Evolutionary conservation across 1,140 invertebrate genomes (phyloP), one percentile per base, ranked within the genome.

Genomic region (Tetramorium alpestre): DNA sequence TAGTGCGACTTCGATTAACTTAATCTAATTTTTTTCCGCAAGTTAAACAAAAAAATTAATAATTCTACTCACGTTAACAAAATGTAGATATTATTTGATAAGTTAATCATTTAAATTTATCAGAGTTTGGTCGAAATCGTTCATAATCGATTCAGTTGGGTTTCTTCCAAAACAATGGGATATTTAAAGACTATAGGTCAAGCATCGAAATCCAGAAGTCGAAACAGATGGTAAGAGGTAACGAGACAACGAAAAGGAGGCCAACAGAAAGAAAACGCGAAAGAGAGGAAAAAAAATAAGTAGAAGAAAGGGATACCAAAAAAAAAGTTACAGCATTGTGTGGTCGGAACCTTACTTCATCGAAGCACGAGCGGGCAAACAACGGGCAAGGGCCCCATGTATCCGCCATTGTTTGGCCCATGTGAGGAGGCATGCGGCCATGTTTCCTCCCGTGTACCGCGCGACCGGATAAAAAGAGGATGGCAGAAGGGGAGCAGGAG

Each of bases 401-500:
- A 93, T 94, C 93, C 94, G 93, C 94, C 94, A 95, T 95, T 95
- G 94, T 95, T 94, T 95, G 91, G 92, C 87, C 91, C 91, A 92
- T 94, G 93, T 93, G 92, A 94, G 91, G 92, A 93, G 91, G 93
- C 85, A 92, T 91, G 93, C 94, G 94, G 94, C 94, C 94, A 94
- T 94, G 94, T 95, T 94, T 93, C 90, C 88, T 91, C 91, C 87
- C 85, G 90, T 93, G 93, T 93, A 91, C 89, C 87, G 91, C 89
- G 85, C 88, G 92, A 92, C 91, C 89, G 92, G 93, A 91, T 93
- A 95, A 93, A 93, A 93, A 92, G 92, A 89, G 85, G 89, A 91
- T 87, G 86, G 75, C 89, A 85, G 87, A 90, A 91, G 90, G 87
- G 84, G 89, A 91, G 89, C 88, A 80, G 87, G 88, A 89, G 89